Percentiles rank a stretch among this genome's conserved stretches.
Conservation (phyloP, 2,113 vertebrate genomes). For the Phylloscopus trochiloides region DNA sequence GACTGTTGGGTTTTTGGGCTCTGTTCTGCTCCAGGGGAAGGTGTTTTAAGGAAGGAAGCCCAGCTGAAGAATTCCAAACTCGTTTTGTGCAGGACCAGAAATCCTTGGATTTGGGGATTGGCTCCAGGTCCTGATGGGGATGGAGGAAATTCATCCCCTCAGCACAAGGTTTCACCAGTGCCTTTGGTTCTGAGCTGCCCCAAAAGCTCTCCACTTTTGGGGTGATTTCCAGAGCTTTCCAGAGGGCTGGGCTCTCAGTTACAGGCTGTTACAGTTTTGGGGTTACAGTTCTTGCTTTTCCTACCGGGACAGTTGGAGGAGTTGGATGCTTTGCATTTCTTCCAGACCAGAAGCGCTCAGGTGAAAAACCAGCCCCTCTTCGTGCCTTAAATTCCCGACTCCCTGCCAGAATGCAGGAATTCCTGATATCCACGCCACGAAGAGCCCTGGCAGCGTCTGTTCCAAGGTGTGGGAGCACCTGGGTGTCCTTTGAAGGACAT, state of each 20-base stretch:
- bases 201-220: background rate
- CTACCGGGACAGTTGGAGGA: rapidly evolving
- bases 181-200: background rate
- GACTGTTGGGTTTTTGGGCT: background rate
- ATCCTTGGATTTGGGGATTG: background rate
- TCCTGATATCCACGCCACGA: rapidly evolving
- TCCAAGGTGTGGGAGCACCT: background rate
- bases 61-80: background rate
- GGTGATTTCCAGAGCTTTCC: background rate
- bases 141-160: rapidly evolving
- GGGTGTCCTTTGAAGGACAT: background rate
- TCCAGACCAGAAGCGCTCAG: background rate
- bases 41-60: background rate
- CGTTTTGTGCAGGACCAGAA: background rate
- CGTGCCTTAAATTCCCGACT: rapidly evolving
- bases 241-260: background rate
- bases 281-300: background rate
- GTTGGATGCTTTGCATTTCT: background rate
- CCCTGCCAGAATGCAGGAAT: rapidly evolving
- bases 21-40: background rate
- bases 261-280: background rate
- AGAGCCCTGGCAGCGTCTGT: background rate
- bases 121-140: background rate
- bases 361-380: rapidly evolving
- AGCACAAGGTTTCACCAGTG: rapidly evolving